Percentiles rank a stretch among this genome's conserved stretches.
phyloP scores from a whole-genome alignment of 1,140 invertebrate genomes.

The Caenorhabditis briggsae region DNA sequence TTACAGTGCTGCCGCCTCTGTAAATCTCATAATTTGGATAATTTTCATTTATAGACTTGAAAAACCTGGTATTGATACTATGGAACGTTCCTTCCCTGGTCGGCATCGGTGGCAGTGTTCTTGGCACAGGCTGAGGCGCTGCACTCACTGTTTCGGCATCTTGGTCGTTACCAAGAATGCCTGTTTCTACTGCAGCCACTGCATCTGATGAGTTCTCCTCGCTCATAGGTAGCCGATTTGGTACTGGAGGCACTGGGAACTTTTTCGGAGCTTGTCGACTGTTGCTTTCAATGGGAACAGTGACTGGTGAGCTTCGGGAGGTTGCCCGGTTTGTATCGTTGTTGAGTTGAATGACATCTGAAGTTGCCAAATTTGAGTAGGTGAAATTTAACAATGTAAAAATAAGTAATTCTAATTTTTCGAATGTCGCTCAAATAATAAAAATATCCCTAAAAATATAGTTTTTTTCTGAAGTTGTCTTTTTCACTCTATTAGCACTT shows the following conservation, averaged over 20 bases:
- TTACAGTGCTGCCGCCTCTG: constrained; percentile 36
- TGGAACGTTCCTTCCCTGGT: constrained; percentile 16
- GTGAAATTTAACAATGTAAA: no score
- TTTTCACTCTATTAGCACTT: no score
- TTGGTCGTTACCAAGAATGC: neutral
- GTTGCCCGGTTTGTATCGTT: neutral
- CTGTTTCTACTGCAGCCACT: neutral
- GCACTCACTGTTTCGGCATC: constrained; percentile 50
- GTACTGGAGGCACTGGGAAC: constrained; percentile 11
- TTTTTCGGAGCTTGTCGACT: neutral
- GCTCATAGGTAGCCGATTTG: neutral
- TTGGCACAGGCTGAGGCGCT: constrained; percentile 20
- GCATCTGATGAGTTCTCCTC: neutral
- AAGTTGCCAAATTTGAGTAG: neutral
- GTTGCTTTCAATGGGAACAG: constrained; percentile 3
- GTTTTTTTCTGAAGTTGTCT: no score
- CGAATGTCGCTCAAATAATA: no score
- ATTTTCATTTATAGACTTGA: neutral
- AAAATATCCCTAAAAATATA: no score
- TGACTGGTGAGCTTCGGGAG: neutral
- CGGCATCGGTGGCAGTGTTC: constrained; percentile 55
- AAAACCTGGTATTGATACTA: constrained; percentile 26
- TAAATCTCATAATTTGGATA: neutral
- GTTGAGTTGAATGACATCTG: neutral
- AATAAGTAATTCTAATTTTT: no score